A percentile compares a stretch with the other conserved stretches of the same genome.
Conservation (phyloP, 2,113 vertebrate species). For the Cacatua alba region DNA sequence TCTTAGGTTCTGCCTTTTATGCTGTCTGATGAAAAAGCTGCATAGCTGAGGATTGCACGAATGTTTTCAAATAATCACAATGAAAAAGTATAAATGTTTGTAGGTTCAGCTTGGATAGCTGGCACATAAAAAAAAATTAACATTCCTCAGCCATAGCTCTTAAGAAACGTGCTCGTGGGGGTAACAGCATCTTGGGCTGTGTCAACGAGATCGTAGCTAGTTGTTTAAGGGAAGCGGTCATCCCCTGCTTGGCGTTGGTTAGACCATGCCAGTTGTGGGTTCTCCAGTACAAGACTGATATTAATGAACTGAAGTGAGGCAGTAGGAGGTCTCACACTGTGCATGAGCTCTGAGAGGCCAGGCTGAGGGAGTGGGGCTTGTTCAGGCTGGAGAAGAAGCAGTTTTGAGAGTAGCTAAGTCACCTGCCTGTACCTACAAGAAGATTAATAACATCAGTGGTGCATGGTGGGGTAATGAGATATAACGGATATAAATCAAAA, state of each 20-base stretch:
- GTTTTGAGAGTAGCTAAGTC: not conserved
- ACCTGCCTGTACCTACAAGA: not conserved
- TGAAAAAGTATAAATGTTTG: not conserved
- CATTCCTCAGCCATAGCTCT: not conserved
- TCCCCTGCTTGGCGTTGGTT: not conserved
- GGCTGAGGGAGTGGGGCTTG: not conserved
- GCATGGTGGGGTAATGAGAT: not conserved
- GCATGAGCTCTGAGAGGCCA: not conserved
- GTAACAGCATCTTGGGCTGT: not conserved
- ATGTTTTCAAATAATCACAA: not conserved
- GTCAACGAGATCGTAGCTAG: not conserved
- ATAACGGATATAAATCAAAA: not conserved
- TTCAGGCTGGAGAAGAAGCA: not conserved
- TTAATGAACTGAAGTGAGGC: not conserved
- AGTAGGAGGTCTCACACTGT: fast-evolving
- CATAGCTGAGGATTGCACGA: not conserved
- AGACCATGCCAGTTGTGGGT: not conserved
- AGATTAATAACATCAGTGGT: fast-evolving
- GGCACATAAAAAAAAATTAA: not conserved
- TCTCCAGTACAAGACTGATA: not conserved
- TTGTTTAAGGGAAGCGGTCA: not conserved
- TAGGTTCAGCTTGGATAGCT: not conserved
- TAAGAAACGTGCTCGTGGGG: not conserved
- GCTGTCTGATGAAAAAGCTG: not conserved
- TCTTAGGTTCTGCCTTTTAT: not conserved